Conservation (phyloP, 2,888 invertebrate species). For the Psococerastis gibbosa region DNA sequence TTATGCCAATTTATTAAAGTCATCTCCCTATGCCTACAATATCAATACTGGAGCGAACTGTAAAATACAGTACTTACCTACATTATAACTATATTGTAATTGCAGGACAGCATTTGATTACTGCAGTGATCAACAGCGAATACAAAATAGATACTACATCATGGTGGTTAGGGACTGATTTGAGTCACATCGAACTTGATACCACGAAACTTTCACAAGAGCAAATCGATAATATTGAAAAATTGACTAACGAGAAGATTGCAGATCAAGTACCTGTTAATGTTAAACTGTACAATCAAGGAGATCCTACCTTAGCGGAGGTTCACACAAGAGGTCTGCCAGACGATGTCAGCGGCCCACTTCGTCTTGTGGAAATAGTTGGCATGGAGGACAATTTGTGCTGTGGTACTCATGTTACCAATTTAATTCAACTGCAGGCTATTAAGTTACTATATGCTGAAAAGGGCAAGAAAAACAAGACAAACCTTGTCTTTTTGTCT, state of each 20-base stretch:
- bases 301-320: conserved; percentile 22
- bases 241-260: conserved; percentile 8
- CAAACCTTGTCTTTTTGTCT: conserved; percentile 45
- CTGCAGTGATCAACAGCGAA: conserved; percentile 52
- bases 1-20: no score
- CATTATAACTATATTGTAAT: no score
- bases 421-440: conserved; percentile 36
- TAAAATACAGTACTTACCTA: no score
- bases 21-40: no score
- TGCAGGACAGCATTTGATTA: conserved; percentile 61
- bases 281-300: background rate
- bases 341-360: conserved; percentile 54
- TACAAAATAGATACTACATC: conserved; percentile 51
- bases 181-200: conserved; percentile 50
- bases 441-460: conserved; percentile 47
- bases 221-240: conserved; percentile 5
- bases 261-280: conserved; percentile 9
- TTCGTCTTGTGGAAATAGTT: conserved; percentile 57
- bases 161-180: conserved; percentile 64
- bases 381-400: conserved; percentile 66
- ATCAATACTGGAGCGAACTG: no score
- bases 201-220: conserved; percentile 14
- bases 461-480: conserved; percentile 52
- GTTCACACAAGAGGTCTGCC: conserved; percentile 54
- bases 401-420: conserved; percentile 72